phyloP scores from a whole-genome alignment of 2,888 invertebrate species.

The Scaptomyza polygonia region DNA sequence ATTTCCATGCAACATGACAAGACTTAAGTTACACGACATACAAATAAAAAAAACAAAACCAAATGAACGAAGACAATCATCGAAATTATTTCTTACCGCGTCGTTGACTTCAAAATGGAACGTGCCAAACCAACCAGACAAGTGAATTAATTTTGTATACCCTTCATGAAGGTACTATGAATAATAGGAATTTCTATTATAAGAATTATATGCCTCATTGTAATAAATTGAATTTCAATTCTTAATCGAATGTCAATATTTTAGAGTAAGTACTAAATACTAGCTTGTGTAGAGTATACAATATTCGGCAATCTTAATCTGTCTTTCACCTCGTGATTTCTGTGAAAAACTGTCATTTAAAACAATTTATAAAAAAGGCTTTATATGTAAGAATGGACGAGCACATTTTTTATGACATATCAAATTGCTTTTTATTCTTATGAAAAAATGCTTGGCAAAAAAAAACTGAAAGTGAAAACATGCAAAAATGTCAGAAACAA shows the following conservation, averaged over 20 bases:
- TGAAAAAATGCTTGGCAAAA: constrained; percentile 31
- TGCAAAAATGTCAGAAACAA: constrained; percentile 55
- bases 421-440: constrained; percentile 65
- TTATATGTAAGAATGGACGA: constrained; percentile 6
- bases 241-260: neutral
- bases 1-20: constrained; percentile 4
- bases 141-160: constrained; percentile 27
- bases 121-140: constrained; percentile 56
- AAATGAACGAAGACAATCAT: neutral
- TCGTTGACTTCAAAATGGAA: constrained; percentile 35
- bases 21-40: neutral
- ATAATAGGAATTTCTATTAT: too few species aligned
- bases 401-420: constrained; percentile 43
- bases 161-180: neutral
- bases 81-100: constrained; percentile 28
- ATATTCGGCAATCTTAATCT: neutral
- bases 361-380: constrained; percentile 59
- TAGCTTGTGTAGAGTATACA: neutral
- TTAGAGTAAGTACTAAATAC: neutral
- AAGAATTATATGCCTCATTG: too few species aligned
- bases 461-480: constrained; percentile 1
- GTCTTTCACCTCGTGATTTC: constrained; percentile 6
- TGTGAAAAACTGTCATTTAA: constrained; percentile 43
- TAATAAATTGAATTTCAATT: neutral
- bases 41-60: neutral